Evolutionary conservation across 2,888 invertebrate genomes (phyloP), one percentile per base, ranked within the genome.

Genomic region (Tetramorium bicarinatum): DNA sequence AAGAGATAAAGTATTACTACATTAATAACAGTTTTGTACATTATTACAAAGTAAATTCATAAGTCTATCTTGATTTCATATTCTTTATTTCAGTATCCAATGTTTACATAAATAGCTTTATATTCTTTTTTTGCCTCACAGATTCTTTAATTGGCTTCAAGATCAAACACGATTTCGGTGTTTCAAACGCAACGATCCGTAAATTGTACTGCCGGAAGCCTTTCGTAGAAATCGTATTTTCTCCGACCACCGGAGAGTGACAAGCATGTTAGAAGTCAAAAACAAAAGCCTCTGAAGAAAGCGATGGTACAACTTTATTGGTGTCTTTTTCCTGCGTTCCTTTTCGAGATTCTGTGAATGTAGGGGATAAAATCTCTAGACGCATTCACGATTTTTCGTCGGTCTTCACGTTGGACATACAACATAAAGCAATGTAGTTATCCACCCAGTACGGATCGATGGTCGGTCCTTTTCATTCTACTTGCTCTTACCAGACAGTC

Each of bases 251-350:
- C 15, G 47, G 47, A 71, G 18, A 72, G 34, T 59, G 56, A 59
- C 13, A 59, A 59, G 56, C 34, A 25, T 38, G 25, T 72, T 44
- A 72, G 34, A 13, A 54, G 72, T 59, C 56, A 47, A 80, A 80
- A 80, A 80, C 79, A 80, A 72, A 72, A 80, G 47, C 59, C 18
- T 80, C 13, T 38, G 34, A 59, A 47, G 21, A 25, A 29, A 71
- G 8, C n/a, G n/a, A 11, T 71, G 71, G 29, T 59, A 38, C 34
- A 47, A 72, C 25, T 79, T 59, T 54, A 15, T 44, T 13, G 56
- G 18, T 3, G 9, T 56, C 29, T 69, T 67, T 66, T 77, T 54
- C n/a, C 52, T n/a, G 15, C 18, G 15, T 52, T 56, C 2, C 13
- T 72, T 25, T 29, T 72, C 11, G n/a, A 3, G 15, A 52, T 76